Evolutionary conservation across 2,888 invertebrate genomes (phyloP).

Genomic region (Torymus aiolomorphi): DNA sequence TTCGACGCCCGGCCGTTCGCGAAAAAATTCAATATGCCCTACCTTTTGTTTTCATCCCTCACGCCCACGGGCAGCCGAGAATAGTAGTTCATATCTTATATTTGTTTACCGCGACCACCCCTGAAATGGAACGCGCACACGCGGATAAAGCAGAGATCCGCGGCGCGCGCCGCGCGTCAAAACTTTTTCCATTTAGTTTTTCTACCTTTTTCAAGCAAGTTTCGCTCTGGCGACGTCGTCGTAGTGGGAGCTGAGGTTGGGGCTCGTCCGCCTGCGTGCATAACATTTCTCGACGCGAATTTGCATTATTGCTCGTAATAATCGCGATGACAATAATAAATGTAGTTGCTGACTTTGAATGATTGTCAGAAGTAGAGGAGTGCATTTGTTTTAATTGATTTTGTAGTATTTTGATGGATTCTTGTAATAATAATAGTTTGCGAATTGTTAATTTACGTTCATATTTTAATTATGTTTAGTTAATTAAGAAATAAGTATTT

Average conservation of each 20-base stretch:
- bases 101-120: conserved; percentile 39
- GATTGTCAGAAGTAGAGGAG: too few relatives aligned
- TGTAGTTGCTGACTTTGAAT: too few relatives aligned
- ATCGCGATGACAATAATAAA: conserved; percentile 2
- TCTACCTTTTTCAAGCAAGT: conserved; percentile 13
- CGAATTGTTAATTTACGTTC: too few relatives aligned
- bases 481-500: too few relatives aligned
- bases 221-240: neutral
- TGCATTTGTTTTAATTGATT: too few relatives aligned
- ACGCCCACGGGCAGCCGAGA: neutral
- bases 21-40: conserved; percentile 23
- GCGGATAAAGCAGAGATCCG: conserved; percentile 23
- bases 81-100: conserved; percentile 38
- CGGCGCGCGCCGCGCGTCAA: conserved; percentile 28
- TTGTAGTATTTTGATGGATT: too few relatives aligned
- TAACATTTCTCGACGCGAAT: conserved; percentile 17
- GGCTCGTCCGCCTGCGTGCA: neutral
- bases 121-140: conserved; percentile 19
- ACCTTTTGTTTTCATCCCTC: conserved; percentile 2
- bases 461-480: too few relatives aligned
- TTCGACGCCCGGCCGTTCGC: neutral
- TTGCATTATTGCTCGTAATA: conserved; percentile 38
- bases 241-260: too few relatives aligned
- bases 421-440: too few relatives aligned
- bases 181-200: conserved; percentile 55